Conservation (phyloP, 2,113 vertebrate species). For the Hydropotes inermis region DNA sequence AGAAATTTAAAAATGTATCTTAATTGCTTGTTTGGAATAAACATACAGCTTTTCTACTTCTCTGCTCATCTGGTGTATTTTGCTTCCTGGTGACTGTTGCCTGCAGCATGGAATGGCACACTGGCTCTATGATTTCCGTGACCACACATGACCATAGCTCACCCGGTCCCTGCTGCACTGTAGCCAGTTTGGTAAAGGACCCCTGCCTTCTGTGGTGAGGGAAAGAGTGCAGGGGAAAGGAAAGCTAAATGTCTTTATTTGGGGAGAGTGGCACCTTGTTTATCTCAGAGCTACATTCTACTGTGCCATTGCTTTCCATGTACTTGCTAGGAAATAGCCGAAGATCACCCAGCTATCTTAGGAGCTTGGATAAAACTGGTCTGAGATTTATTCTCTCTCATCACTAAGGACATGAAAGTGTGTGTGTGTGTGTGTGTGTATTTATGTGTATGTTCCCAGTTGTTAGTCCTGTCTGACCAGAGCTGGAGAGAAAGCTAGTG, state of each 20-base stretch:
- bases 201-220: neutral
- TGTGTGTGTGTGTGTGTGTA: neutral
- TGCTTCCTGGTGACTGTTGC: neutral
- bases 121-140: neutral
- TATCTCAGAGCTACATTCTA: neutral
- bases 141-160: neutral
- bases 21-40: neutral
- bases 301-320: neutral
- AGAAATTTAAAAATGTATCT: neutral
- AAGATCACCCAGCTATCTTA: neutral
- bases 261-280: neutral
- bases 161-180: neutral
- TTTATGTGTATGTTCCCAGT: neutral
- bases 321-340: neutral
- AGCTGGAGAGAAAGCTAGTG: neutral
- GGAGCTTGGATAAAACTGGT: neutral
- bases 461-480: neutral
- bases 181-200: neutral
- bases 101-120: neutral
- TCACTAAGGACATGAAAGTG: neutral
- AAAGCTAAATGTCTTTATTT: neutral
- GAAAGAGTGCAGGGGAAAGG: neutral
- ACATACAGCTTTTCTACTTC: neutral
- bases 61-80: neutral
- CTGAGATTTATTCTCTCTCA: neutral